A percentile compares a stretch with the other conserved stretches of the same genome.
Evolutionary conservation across 1,140 invertebrate species (phyloP).

Genomic region (Drosophila melanica): DNA sequence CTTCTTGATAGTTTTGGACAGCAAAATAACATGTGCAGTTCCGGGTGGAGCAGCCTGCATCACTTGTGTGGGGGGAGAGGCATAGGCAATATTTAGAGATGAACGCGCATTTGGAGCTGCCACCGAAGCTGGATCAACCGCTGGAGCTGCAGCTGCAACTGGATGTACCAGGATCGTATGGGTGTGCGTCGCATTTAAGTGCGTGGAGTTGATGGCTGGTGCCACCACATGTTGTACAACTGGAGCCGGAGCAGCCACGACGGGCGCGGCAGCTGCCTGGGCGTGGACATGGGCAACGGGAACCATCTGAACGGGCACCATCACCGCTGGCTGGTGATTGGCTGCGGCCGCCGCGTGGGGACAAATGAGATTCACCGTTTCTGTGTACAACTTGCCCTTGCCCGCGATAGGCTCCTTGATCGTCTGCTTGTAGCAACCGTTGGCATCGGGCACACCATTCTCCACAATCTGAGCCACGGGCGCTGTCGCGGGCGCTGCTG

Average conservation of each 20-base stretch:
- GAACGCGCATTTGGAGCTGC: not conserved
- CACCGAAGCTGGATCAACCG: not conserved
- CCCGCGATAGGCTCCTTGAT: conserved; percentile 50
- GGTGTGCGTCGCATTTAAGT: not conserved
- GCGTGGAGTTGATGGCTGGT: conserved; percentile 1
- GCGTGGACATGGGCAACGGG: not conserved
- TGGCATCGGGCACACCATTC: conserved; percentile 45
- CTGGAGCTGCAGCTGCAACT: not conserved
- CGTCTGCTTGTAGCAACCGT: conserved; percentile 65
- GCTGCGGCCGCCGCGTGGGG: conserved; percentile 35
- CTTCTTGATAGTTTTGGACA: conserved; percentile 37
- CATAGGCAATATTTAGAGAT: not conserved
- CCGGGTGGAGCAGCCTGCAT: conserved; percentile 2
- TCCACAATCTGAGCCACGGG: conserved; percentile 55
- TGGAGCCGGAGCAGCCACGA: conserved; percentile 5
- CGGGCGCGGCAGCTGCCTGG: not conserved
- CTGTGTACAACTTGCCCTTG: conserved; percentile 51
- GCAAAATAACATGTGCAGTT: conserved; percentile 16
- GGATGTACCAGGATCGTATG: not conserved
- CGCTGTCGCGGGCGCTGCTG: conserved; percentile 21
- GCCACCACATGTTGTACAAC: not conserved
- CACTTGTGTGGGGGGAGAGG: not conserved
- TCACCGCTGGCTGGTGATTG: not conserved
- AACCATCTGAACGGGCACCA: conserved; percentile 2
- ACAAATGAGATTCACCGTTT: conserved; percentile 61